phyloP scores from a whole-genome alignment of 2,888 invertebrate species.

The Silvanus unidentatus region DNA sequence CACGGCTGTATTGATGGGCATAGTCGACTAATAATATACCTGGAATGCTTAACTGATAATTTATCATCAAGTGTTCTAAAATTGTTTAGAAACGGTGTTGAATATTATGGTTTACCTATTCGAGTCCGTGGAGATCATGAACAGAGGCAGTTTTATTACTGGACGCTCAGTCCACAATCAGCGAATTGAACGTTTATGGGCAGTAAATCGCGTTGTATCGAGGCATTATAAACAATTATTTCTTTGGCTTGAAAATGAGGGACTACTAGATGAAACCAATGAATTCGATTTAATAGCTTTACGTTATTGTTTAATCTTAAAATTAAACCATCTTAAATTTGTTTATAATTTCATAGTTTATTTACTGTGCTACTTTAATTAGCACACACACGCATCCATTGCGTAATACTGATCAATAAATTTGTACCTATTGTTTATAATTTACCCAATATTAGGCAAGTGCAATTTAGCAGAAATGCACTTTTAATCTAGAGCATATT shows the following conservation, averaged over 20 bases:
- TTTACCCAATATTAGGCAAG: too few relatives aligned
- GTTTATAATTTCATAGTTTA: too few relatives aligned
- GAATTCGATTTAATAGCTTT: slow-evolving; percentile 15
- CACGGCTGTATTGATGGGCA: slow-evolving; percentile 17
- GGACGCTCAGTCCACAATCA: slow-evolving; percentile 18
- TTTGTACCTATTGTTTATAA: too few relatives aligned
- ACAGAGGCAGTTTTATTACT: slow-evolving; percentile 16
- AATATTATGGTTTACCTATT: slow-evolving; percentile 13
- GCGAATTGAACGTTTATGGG: slow-evolving; percentile 15
- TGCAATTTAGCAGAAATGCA: too few relatives aligned
- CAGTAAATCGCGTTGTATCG: slow-evolving; percentile 13
- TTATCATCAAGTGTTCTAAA: slow-evolving; percentile 11
- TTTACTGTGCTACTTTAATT: too few relatives aligned
- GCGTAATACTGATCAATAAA: too few relatives aligned
- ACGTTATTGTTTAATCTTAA: too few relatives aligned
- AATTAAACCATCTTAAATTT: too few relatives aligned
- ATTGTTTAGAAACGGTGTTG: slow-evolving; percentile 12
- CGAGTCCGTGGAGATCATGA: slow-evolving; percentile 14
- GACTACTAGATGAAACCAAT: slow-evolving; percentile 9
- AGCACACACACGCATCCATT: too few relatives aligned
- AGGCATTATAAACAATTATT: slow-evolving; percentile 14
- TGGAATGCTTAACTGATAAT: slow-evolving; percentile 15
- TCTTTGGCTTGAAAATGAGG: slow-evolving; percentile 10
- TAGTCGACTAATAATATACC: slow-evolving; percentile 14
- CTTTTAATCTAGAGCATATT: too few relatives aligned